Evolutionary conservation across 2,797 vertebrate species (phyloP), one percentile per base, ranked within the genome.

Genomic region (Mus minutoides): DNA sequence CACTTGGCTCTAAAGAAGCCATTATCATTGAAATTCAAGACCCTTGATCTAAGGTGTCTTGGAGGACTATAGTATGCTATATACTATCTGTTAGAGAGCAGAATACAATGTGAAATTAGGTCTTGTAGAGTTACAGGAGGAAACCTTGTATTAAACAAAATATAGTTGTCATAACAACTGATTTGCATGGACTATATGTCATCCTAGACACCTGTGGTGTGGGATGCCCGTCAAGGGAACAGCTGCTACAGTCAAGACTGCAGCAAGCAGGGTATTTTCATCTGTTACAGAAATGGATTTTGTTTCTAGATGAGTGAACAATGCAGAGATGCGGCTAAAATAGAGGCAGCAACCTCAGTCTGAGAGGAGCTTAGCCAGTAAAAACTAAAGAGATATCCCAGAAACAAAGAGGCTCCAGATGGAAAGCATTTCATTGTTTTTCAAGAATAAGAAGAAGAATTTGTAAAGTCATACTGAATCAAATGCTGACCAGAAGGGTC

Each of bases 1-100:
- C 73, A 3, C 92, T 96, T 85, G 82, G 95, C 97, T 98, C 73
- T 97, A 56, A 96, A 92, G 96, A 95, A 97, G 94, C 85, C 76
- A 75, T 98, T 97, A 97, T 92, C 90, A 94, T 83, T 96, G 97
- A 97, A 97, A 92, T 96, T 97, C 95, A 97, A 97, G 91, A 97
- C 97, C 97, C 96, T 94, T 95, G 93, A 95, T 97, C 96, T 94
- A 91, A 94, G 0, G 2, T 88, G 76, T 83, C 84, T 92, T 95
- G 77, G 92, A 97, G 94, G 96, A 96, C 97, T 97, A 96, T 58
- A 86, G 93, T 67, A 87, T 11, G 94, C 79, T 95, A 94, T 93
- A 95, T 21, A 62, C 93, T 94, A 92, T 95, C 79, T 89, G 73
- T 94, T 46, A 94, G 67, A 87, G 86, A 52, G 79, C 77, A 76